Evolutionary conservation across 2,888 invertebrate genomes (phyloP).

Genomic region (Papilio gigon): DNA sequence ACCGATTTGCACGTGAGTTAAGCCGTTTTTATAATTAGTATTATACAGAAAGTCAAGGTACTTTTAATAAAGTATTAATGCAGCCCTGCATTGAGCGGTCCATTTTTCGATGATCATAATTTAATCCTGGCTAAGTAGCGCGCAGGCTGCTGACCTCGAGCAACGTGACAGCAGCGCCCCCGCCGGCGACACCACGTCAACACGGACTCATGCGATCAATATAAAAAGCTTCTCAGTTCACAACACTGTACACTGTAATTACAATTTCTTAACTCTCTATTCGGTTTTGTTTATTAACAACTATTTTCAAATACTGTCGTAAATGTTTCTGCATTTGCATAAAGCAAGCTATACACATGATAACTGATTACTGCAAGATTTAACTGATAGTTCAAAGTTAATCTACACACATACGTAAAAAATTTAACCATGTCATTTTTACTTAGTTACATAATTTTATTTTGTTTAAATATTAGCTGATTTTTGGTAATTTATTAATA

Average conservation of each 20-base stretch:
- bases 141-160: slow-evolving; percentile 43
- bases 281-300: background rate
- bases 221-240: slow-evolving; percentile 29
- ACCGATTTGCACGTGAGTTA: too few species aligned
- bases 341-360: too few species aligned
- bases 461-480: too few species aligned
- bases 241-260: slow-evolving; percentile 25
- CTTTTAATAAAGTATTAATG: background rate
- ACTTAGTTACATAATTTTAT: too few species aligned
- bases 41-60: too few species aligned
- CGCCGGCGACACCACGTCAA: slow-evolving; percentile 34
- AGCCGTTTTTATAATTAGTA: too few species aligned
- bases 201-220: slow-evolving; percentile 36
- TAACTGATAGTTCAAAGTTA: too few species aligned
- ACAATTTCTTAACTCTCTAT: background rate
- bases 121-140: slow-evolving; percentile 57
- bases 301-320: background rate
- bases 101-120: slow-evolving; percentile 69
- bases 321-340: background rate
- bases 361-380: too few species aligned
- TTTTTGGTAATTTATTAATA: too few species aligned
- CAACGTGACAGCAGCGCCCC: slow-evolving; percentile 37
- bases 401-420: too few species aligned
- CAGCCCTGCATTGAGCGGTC: slow-evolving; percentile 35
- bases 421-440: too few species aligned